Evolutionary conservation across 2,797 vertebrate species (phyloP), one percentile per base, ranked within the genome.

Genomic region (Austrolebias charrua): DNA sequence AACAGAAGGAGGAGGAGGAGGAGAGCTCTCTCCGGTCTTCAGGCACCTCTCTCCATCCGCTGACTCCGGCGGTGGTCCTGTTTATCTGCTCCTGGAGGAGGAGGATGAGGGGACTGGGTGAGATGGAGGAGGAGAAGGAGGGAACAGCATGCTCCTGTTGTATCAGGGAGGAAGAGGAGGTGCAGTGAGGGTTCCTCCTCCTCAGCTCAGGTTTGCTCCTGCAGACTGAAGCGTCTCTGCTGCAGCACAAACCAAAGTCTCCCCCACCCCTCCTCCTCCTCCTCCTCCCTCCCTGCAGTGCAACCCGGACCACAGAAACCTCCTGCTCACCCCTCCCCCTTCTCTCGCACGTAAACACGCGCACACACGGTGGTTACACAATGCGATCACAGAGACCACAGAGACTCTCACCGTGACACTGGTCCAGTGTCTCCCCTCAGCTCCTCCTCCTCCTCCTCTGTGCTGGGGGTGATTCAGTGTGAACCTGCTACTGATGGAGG

Each of bases 41-140:
- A 89, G 85, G 72, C 79, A 75, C 79, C 76, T 75, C 81, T 91
- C 83, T 90, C 91, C 92, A 94, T 92, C 62, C 82, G 88, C 72
- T 63, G 78, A 65, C 80, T 79, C 78, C 71, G 75, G 74, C 46
- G 59, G 73, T 66, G 66, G 53, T 75, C 71, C 55, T 53, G 74
- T 73, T 78, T 50, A 5, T 70, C 48, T 63, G 12, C 60, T 73
- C 66, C 76, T 55, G 31, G 31, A 33, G 31, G 31, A 16, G 3
- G n/a, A 38, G 19, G 35, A 35, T 28, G 19, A 40, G 47, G 46
- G 18, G 1, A 1, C 2, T 5, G 7, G 44, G 43, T 6, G 14
- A 20, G n/a, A 50, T 29, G 46, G 24, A 24, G 55, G 38, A 31
- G 6, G 56, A 33, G 45, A 14, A 49, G n/a, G 28, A 3, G 45